Evolutionary conservation across 1,140 invertebrate genomes (phyloP).

Genomic region (Zaprionus ornatus): DNA sequence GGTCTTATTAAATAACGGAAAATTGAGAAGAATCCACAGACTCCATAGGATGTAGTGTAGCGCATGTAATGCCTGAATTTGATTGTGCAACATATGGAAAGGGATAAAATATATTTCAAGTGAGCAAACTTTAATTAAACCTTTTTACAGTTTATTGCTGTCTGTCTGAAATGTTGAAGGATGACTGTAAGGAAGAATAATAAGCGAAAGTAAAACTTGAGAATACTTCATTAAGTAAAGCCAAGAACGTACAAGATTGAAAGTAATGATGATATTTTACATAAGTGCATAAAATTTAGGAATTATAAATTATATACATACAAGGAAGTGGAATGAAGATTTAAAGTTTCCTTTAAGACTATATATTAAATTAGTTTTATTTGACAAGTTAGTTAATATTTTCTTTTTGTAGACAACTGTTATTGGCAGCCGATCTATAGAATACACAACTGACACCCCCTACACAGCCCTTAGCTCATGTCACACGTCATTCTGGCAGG

Average conservation of each 20-base stretch:
- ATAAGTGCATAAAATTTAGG: too few relatives aligned
- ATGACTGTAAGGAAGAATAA: background rate
- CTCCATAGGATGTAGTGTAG: background rate
- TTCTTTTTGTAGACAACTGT: slow-evolving; percentile 37
- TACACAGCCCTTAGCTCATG: slow-evolving; percentile 11
- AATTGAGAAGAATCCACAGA: background rate
- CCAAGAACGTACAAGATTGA: background rate
- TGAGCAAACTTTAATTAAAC: slow-evolving; percentile 7
- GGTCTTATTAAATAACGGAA: background rate
- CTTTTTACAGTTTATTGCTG: background rate
- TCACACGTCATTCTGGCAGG: slow-evolving; percentile 12
- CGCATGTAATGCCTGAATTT: slow-evolving; percentile 16
- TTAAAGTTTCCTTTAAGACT: too few relatives aligned
- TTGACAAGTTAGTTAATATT: background rate
- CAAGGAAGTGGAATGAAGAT: too few relatives aligned
- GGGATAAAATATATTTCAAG: background rate
- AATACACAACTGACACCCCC: background rate
- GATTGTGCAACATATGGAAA: slow-evolving; percentile 1
- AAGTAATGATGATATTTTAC: too few relatives aligned
- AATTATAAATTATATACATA: too few relatives aligned
- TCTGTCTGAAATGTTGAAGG: background rate
- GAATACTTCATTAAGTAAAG: background rate
- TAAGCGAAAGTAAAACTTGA: background rate
- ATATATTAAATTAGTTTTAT: too few relatives aligned
- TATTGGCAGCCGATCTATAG: slow-evolving; percentile 10